A percentile compares a stretch with the other conserved stretches of the same genome.
These are phyloP conservation scores for Pseudachorutes palmiensis DNA, from an alignment of 1,140 invertebrate species.

Conservation along the genomic window DNA sequence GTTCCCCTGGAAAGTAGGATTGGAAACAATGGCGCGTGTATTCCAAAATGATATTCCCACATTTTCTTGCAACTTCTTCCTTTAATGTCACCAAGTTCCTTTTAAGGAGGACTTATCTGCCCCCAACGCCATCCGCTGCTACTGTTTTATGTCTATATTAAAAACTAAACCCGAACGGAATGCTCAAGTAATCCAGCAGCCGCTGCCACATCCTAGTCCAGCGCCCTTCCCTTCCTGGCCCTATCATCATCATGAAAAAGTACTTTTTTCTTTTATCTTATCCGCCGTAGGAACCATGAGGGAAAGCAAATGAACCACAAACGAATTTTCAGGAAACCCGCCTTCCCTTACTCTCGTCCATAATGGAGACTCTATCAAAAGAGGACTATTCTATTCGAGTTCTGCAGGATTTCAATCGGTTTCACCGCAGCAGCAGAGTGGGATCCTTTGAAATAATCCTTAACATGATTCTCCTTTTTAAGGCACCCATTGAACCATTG, in stretches of 20 bases:
- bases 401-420: too few species aligned
- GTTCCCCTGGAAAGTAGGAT: too few species aligned
- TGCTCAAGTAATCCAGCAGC: neutral
- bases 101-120: too few species aligned
- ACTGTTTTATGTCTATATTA: constrained; percentile 14
- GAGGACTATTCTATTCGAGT: too few species aligned
- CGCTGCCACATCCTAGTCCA: neutral
- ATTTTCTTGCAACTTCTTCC: too few species aligned
- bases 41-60: too few species aligned
- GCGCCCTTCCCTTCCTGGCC: too few species aligned
- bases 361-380: neutral
- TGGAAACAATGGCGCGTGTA: too few species aligned
- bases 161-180: constrained; percentile 4
- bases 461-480: neutral
- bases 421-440: too few species aligned
- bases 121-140: neutral
- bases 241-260: constrained; percentile 6
- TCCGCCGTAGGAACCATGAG: neutral
- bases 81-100: too few species aligned
- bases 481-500: neutral
- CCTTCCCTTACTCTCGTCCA: neutral
- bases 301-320: neutral
- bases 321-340: neutral
- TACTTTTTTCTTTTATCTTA: constrained; percentile 9
- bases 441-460: neutral